phyloP scores from a whole-genome alignment of 2,888 invertebrate species.

The Tinea trinotella region DNA sequence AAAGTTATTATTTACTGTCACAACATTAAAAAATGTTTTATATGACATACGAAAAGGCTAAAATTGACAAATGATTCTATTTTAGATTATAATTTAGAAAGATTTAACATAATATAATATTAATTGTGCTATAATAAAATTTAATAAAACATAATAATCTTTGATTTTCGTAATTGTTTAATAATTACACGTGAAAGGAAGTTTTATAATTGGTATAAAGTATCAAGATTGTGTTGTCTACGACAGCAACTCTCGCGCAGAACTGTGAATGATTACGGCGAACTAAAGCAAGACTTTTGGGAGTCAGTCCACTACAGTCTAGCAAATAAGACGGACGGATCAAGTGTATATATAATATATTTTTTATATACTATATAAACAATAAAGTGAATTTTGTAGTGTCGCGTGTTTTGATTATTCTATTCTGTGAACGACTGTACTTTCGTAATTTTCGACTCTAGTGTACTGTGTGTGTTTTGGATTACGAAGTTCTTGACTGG shows the following conservation, averaged over 20 bases:
- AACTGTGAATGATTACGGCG: conserved; percentile 49
- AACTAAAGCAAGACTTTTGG: conserved; percentile 43
- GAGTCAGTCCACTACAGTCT: conserved; percentile 65
- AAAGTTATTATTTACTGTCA: no score
- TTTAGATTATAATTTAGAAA: no score
- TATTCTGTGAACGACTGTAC: background rate
- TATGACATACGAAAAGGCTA: no score
- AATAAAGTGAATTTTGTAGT: background rate
- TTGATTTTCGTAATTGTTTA: no score
- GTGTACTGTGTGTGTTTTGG: conserved; percentile 7
- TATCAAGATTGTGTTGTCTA: conserved; percentile 59
- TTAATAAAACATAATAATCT: no score
- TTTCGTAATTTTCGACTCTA: conserved; percentile 1
- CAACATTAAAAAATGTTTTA: no score
- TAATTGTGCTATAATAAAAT: no score
- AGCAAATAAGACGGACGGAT: conserved; percentile 49
- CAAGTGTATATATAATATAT: conserved; percentile 4
- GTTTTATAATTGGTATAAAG: conserved; percentile 27
- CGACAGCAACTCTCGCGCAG: conserved; percentile 36
- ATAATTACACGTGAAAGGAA: no score
- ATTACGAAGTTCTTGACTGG: background rate
- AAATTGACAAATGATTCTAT: no score
- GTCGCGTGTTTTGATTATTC: background rate
- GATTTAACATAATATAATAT: no score
- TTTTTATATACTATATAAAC: conserved; percentile 6